A percentile compares a stretch with the other conserved stretches of the same genome.
These are phyloP conservation scores for Enteromius viviparus DNA, from an alignment of 2,797 vertebrate species.

Conservation along the genomic window DNA sequence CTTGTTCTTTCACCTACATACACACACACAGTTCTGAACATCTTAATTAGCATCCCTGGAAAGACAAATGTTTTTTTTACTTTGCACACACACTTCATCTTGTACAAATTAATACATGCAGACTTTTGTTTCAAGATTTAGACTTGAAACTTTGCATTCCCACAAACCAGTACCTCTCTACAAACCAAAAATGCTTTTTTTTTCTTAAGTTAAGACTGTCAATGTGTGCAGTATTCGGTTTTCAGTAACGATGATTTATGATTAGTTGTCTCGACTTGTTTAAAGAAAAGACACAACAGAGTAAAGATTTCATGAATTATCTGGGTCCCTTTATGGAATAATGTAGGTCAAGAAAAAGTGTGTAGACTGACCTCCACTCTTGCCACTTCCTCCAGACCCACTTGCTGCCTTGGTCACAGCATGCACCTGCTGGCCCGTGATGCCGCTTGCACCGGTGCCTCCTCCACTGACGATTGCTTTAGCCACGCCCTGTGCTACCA, in stretches of 20 bases:
- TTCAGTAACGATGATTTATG: neutral
- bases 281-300: neutral
- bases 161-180: neutral
- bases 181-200: no score
- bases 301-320: neutral
- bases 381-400: constrained; percentile 81
- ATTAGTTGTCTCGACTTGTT: neutral
- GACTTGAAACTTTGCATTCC: neutral
- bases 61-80: neutral
- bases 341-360: constrained; percentile 42
- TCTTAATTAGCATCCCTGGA: neutral
- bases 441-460: constrained; percentile 76
- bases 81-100: neutral
- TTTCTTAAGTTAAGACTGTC: neutral
- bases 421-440: constrained; percentile 87
- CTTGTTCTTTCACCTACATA: constrained; percentile 2
- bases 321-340: neutral
- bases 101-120: neutral
- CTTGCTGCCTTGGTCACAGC: constrained; percentile 83
- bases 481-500: constrained; percentile 95
- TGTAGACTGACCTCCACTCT: constrained; percentile 89
- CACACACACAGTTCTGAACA: neutral
- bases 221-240: neutral
- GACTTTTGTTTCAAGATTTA: neutral
- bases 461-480: constrained; percentile 90